Conservation (phyloP, 2,797 vertebrate species). For the Sciurus carolinensis region DNA sequence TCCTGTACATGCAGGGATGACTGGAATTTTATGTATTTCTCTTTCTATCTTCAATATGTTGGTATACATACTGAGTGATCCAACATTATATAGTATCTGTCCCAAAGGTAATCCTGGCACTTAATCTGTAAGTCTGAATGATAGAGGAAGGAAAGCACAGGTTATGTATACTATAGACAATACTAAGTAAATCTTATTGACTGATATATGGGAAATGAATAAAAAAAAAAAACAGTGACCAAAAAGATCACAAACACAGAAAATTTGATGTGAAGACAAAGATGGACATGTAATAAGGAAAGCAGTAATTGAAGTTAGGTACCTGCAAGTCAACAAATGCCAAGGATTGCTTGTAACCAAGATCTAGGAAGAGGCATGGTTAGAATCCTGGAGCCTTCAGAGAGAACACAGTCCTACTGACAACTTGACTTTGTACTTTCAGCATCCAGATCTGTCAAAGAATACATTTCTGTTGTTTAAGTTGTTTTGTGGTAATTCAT, state of each 20-base stretch:
- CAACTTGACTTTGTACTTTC: not conserved
- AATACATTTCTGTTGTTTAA: slow-evolving; percentile 1
- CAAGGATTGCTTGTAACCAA: not conserved
- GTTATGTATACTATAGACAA: not conserved
- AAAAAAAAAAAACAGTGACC: not conserved
- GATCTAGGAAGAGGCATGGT: not conserved
- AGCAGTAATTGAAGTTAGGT: not conserved
- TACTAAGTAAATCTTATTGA: not conserved
- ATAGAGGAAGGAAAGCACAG: not conserved
- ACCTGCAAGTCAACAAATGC: not conserved
- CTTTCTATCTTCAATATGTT: slow-evolving; percentile 27
- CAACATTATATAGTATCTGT: not conserved
- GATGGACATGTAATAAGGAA: not conserved
- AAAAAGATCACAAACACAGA: not conserved
- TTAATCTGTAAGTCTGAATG: not conserved
- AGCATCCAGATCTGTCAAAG: not conserved
- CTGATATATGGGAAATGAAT: not conserved
- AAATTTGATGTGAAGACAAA: not conserved
- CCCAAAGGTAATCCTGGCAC: not conserved
- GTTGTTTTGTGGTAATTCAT: not conserved
- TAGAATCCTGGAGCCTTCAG: not conserved
- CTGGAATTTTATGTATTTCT: not conserved
- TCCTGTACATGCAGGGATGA: not conserved
- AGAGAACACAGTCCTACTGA: not conserved
- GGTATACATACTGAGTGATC: not conserved